These are phyloP conservation scores for Cheumatopsyche charites DNA, from an alignment of 1,140 invertebrate genomes.

Conservation along the genomic window DNA sequence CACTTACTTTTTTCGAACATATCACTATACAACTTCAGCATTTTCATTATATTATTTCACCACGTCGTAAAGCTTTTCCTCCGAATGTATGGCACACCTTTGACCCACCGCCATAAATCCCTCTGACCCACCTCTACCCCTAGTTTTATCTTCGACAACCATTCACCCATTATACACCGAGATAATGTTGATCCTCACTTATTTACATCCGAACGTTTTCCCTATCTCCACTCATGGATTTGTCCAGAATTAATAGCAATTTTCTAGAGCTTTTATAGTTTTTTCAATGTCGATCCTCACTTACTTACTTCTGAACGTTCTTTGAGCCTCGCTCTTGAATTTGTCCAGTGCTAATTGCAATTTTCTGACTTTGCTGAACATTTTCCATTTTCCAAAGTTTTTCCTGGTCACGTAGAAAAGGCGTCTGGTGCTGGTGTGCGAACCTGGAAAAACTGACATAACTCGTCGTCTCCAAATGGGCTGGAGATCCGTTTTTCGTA, in stretches of 20 bases:
- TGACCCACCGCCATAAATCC: slow-evolving; percentile 11
- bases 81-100: slow-evolving; percentile 7
- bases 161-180: slow-evolving; percentile 15
- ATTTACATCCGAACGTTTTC: slow-evolving; percentile 6
- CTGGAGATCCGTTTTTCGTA: slow-evolving; percentile 6
- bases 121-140: background rate
- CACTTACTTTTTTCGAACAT: no score
- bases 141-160: slow-evolving; percentile 21
- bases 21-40: no score
- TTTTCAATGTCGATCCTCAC: no score
- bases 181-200: slow-evolving; percentile 1
- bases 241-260: no score
- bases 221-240: no score
- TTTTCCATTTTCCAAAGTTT: no score
- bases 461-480: slow-evolving; percentile 17
- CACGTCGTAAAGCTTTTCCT: no score
- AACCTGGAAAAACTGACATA: slow-evolving; percentile 19
- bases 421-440: background rate
- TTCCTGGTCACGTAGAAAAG: background rate
- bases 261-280: no score
- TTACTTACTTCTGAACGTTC: no score
- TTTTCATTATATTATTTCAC: no score
- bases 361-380: background rate
- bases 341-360: no score
- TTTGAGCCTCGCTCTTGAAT: no score